Evolutionary conservation across 2,888 invertebrate genomes (phyloP), one percentile per base, ranked within the genome.

Genomic region (Drosophila paramelanica): DNA sequence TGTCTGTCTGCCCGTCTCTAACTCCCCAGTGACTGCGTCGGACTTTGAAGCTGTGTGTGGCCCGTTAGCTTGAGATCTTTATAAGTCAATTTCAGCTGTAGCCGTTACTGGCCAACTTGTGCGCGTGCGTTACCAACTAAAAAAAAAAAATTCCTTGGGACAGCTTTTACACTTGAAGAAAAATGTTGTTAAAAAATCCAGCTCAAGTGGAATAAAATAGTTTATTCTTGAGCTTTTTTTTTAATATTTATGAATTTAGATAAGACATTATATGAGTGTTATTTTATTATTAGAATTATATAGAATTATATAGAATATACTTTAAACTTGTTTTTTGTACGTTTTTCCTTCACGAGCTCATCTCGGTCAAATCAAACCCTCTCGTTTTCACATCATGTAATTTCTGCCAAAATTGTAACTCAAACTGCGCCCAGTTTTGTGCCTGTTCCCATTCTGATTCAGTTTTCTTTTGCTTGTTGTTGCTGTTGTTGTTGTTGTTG

Each of bases 61-160:
- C 89, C 88, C 83, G 81, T 77, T 80, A 79, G 72, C 67, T 89
- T 89, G 88, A 89, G 83, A 86, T 89, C 89, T 89, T 89, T 83
- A 90, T 90, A 88, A 83, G 85, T 73, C 78, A 81, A 81, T 81
- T 80, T 82, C 56, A 57, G 59, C 51, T 66, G 41, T 43, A 14
- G 25, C 23, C 27, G 51, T 57, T 57, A 38, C 47, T 25, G 52
- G 41, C 20, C 43, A 58, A 46, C 46, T 41, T 52, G 52, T 17
- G 38, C 45, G 65, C 55, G 55, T 56, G 49, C 55, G 31, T 55
- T 47, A 55, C 49, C 31, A 14, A 36, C 31, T n/a, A n/a, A 23
- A 33, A 20, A 47, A n/a, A 55, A 11, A 13, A 36, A 5, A 13
- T 36, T 36, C 31, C 17, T 55, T 49, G 33, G 23, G 11, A 10